These are phyloP conservation scores for Spisula subtruncata DNA, from an alignment of 2,888 invertebrate species.

Conservation along the genomic window DNA sequence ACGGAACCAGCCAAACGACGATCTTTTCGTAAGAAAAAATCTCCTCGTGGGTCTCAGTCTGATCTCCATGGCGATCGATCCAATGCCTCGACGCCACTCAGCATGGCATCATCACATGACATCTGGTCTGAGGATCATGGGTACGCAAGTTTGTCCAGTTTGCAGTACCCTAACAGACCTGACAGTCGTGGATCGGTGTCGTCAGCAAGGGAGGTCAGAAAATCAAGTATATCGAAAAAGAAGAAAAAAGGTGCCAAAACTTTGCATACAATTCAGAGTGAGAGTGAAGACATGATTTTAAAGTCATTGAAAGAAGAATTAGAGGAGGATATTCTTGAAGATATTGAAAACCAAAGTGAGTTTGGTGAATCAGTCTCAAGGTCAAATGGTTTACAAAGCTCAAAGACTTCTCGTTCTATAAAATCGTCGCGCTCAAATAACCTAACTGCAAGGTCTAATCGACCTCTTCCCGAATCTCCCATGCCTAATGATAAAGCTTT, in stretches of 20 bases:
- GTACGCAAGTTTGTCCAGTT: constrained; percentile 68
- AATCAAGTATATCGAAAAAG: constrained; percentile 70
- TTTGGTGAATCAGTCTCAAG: constrained; percentile 59
- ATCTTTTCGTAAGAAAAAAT: constrained; percentile 75
- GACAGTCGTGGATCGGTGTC: constrained; percentile 78
- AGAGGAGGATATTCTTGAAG: constrained; percentile 79
- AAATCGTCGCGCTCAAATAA: constrained; percentile 63
- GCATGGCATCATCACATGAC: constrained; percentile 78
- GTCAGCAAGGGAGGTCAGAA: constrained; percentile 67
- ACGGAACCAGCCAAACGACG: constrained; percentile 73
- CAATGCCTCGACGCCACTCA: constrained; percentile 81
- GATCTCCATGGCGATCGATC: constrained; percentile 78
- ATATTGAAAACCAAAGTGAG: constrained; percentile 76
- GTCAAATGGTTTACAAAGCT: constrained; percentile 49
- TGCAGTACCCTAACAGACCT: constrained; percentile 65
- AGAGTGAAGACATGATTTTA: constrained; percentile 77
- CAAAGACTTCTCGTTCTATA: constrained; percentile 56
- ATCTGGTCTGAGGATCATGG: constrained; percentile 80
- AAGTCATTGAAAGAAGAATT: constrained; percentile 81
- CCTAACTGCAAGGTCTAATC: constrained; percentile 38
- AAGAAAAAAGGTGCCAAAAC: constrained; percentile 75
- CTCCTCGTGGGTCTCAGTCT: constrained; percentile 73
- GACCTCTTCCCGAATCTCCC: constrained; percentile 65
- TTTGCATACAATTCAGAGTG: constrained; percentile 71
- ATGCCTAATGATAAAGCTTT: constrained; percentile 61